Conservation (phyloP, 2,888 invertebrate species). For the Sycophila texana region DNA sequence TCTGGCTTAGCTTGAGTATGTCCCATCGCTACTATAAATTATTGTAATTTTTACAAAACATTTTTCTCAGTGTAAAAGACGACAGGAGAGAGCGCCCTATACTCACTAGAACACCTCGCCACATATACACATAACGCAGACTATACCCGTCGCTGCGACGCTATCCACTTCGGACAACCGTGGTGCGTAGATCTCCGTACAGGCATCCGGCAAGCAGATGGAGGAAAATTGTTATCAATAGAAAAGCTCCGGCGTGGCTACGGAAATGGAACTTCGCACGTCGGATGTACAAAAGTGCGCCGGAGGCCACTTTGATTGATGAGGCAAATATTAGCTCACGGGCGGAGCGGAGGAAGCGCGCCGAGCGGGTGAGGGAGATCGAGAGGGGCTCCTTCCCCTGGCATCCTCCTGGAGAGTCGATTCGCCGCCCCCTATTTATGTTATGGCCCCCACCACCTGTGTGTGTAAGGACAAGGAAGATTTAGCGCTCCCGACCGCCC, state of each 20-base stretch:
- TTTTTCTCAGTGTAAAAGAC: no score
- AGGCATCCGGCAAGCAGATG: slow-evolving; percentile 14
- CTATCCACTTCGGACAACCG: no score
- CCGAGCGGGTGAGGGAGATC: neutral
- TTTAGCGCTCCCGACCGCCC: neutral
- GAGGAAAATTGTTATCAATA: slow-evolving; percentile 26
- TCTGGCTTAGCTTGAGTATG: no score
- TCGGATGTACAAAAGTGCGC: slow-evolving; percentile 10
- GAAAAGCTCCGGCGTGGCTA: neutral
- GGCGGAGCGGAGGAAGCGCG: neutral
- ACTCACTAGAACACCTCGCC: no score
- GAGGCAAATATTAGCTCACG: slow-evolving; percentile 58
- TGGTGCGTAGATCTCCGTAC: neutral
- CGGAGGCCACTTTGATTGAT: slow-evolving; percentile 59
- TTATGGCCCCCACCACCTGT: slow-evolving; percentile 5
- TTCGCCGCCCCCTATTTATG: neutral
- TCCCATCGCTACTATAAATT: no score
- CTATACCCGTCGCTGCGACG: no score
- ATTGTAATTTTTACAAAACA: no score
- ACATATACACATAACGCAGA: no score
- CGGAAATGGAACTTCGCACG: slow-evolving; percentile 2
- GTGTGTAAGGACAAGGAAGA: neutral
- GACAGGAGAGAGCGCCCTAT: no score
- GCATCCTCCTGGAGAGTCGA: neutral
- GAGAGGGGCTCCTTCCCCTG: slow-evolving; percentile 6